Evolutionary conservation across 1,140 invertebrate genomes (phyloP).

Genomic region (Macrotrachela quadricornifera): DNA sequence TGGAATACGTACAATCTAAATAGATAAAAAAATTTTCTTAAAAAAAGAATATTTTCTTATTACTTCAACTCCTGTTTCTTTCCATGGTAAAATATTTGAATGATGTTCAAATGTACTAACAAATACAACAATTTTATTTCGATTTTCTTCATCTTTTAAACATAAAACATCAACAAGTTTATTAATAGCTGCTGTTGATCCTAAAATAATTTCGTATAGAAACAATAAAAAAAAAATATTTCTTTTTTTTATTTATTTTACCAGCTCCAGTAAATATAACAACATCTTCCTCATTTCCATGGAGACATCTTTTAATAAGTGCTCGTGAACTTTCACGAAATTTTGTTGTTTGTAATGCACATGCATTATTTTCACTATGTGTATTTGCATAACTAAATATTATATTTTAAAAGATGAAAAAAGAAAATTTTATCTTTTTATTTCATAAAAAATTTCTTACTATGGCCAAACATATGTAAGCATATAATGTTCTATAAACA

Average conservation of each 20-base stretch:
- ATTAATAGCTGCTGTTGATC: constrained; percentile 11
- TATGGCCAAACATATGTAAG: constrained; percentile 54
- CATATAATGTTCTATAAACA: constrained; percentile 70
- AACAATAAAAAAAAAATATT: too few species aligned
- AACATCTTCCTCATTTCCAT: constrained; percentile 11
- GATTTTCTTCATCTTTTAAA: not conserved
- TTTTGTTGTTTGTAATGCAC: constrained; percentile 2
- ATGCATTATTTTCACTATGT: not conserved
- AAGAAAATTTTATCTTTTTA: too few species aligned
- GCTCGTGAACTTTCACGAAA: constrained; percentile 5
- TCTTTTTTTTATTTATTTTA: too few species aligned
- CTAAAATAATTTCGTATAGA: too few species aligned
- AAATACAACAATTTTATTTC: constrained; percentile 29
- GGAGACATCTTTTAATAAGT: constrained; percentile 6
- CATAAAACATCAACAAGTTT: constrained; percentile 10
- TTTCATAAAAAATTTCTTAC: too few species aligned
- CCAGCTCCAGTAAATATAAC: constrained; percentile 9
- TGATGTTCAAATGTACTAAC: constrained; percentile 67
- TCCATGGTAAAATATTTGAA: constrained; percentile 60
- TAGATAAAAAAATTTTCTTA: not conserved
- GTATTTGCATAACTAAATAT: not conserved
- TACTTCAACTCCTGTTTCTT: constrained; percentile 53
- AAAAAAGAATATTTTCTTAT: constrained; percentile 11
- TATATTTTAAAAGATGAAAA: not conserved
- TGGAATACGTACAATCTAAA: constrained; percentile 45